Evolutionary conservation across 2,113 vertebrate genomes (phyloP).

Genomic region (Melanerpes formicivorus): DNA sequence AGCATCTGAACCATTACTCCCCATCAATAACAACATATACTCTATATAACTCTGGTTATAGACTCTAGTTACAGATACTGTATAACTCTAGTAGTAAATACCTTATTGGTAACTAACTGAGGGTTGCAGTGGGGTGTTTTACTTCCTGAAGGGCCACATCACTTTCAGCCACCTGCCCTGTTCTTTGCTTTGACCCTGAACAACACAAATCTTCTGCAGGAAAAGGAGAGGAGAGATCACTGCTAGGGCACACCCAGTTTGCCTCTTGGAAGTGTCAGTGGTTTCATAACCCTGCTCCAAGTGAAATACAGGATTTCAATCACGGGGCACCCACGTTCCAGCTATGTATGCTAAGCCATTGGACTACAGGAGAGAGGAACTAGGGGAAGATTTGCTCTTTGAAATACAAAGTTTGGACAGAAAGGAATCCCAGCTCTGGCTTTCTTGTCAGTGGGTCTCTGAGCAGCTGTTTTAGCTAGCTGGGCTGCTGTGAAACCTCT

Average conservation of each 20-base stretch:
- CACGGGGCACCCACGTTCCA: rapidly evolving
- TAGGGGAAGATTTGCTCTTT: neutral
- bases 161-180: neutral
- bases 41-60: neutral
- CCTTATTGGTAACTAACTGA: neutral
- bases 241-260: neutral
- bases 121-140: neutral
- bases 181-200: neutral
- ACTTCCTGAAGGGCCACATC: neutral
- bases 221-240: neutral
- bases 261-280: neutral
- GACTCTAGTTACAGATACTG: neutral
- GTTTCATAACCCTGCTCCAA: neutral
- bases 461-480: neutral
- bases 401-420: neutral
- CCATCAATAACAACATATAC: neutral
- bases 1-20: neutral
- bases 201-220: neutral
- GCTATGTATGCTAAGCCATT: too few species aligned
- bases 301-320: neutral
- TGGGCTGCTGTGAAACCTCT: neutral
- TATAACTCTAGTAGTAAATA: neutral
- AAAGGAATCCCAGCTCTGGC: neutral
- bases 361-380: neutral
- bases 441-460: neutral